Evolutionary conservation across 2,888 invertebrate genomes (phyloP).

Genomic region (Myopa testacea): DNA sequence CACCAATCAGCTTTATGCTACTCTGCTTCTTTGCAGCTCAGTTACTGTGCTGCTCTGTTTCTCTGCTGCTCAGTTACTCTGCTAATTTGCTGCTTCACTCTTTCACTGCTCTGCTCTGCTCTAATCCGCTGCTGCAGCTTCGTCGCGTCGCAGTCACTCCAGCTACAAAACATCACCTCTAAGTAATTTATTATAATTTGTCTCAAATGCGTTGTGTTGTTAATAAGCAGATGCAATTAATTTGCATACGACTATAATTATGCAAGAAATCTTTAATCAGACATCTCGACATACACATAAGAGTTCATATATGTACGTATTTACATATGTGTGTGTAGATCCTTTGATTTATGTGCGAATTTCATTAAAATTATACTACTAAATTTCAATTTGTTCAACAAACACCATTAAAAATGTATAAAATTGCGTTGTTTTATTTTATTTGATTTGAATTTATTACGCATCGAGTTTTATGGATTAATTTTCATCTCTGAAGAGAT

Average conservation of each 20-base stretch:
- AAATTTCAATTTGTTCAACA: slow-evolving; percentile 9
- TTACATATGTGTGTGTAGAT: background rate
- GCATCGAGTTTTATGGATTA: background rate
- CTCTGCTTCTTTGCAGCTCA: too few species aligned
- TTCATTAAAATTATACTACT: background rate
- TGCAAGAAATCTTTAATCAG: background rate
- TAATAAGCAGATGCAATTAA: slow-evolving; percentile 32
- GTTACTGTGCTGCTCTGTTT: too few species aligned
- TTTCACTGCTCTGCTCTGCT: too few species aligned
- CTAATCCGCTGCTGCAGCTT: background rate
- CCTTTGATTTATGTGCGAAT: slow-evolving; percentile 3
- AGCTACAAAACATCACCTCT: slow-evolving; percentile 31
- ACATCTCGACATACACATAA: background rate
- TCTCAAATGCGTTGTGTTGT: slow-evolving; percentile 20
- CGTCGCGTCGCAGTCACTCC: slow-evolving; percentile 1
- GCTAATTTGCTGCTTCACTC: too few species aligned
- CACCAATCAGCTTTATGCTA: too few species aligned
- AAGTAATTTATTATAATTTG: slow-evolving; percentile 36
- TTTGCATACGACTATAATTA: slow-evolving; percentile 10
- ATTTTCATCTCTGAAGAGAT: too few species aligned
- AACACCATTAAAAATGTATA: background rate
- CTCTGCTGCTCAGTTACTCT: too few species aligned
- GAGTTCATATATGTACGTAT: background rate
- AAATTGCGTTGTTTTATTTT: background rate
- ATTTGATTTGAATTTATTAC: slow-evolving; percentile 27